Evolutionary conservation across 2,113 vertebrate genomes (phyloP).

Genomic region (Trichechus manatus): DNA sequence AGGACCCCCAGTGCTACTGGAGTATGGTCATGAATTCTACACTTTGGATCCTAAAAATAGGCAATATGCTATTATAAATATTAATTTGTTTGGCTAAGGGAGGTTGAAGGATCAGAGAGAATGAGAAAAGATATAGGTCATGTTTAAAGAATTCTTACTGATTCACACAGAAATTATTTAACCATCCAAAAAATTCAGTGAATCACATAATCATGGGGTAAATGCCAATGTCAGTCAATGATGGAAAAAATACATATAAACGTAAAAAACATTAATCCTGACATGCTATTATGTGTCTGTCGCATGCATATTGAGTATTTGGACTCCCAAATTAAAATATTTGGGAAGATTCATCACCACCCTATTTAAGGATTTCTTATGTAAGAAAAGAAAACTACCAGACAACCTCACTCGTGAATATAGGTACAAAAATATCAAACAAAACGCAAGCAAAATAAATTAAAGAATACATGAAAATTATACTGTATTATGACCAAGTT

Average conservation of each 20-base stretch:
- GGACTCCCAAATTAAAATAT: background rate
- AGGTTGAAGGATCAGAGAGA: background rate
- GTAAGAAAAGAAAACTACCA: background rate
- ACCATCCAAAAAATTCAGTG: conserved; percentile 29
- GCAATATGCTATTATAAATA: background rate
- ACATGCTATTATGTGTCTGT: background rate
- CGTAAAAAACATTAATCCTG: background rate
- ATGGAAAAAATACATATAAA: background rate
- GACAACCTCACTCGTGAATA: no score
- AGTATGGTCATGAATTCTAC: background rate
- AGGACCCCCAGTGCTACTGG: no score
- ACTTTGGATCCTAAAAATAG: background rate
- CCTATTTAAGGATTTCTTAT: background rate
- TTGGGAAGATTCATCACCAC: background rate
- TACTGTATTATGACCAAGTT: background rate
- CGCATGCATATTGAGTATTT: background rate
- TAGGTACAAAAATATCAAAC: background rate
- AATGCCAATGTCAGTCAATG: background rate
- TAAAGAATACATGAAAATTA: background rate
- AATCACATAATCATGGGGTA: background rate
- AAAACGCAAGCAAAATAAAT: background rate
- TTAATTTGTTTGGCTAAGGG: background rate
- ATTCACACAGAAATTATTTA: conserved; percentile 18
- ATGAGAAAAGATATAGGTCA: background rate
- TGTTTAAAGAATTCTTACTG: background rate